Base-by-base conservation (phyloP, 2,113 vertebrate species). In the Tragelaphus scriptus region DNA sequence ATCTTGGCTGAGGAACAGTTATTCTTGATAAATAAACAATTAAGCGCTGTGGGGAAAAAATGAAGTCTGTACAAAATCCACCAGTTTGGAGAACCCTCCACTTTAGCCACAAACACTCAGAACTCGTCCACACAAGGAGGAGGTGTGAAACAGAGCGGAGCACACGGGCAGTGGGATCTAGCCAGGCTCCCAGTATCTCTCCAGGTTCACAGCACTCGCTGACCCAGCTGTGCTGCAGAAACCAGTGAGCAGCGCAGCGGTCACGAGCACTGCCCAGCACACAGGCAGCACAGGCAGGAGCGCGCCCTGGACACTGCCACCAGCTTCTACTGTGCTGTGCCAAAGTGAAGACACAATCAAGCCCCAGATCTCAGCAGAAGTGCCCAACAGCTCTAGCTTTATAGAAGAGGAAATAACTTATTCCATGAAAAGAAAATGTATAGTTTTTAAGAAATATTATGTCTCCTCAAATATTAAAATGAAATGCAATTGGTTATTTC, bases 401-500 rank as follows among this genome's bases (percentile, higher is more conserved):
- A 89, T 2, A 63, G 10, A 53, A 51, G 6, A 68, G 30, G 65
- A 90, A 96, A 80, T 49, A 88, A 95, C 26, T 59, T 91, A 61
- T 36, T 53, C n/a, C 47, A 75, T 21, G 36, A 15, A 75, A 82
- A 91, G 36, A 86, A 90, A 65, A 59, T 26, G 23, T 49, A 25
- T 56, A 30, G 86, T 63, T 92, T 92, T 79, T 21, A 87, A 92
- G 61, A 92, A 96, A 82, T 95, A 63, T 44, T 53, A 75, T 28
- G 58, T 47, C 32, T 92, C 14, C n/a, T 25, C 58, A n/a, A 94
- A 88, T 65, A 85, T 25, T 85, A 85, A 88, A 91, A 97, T 87
- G 79, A 88, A 96, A 92, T 51, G 61, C 36, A 96, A 85, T 3
- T 63, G 16, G 40, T 55, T 96, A 75, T 89, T 93, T 90, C 47